These are phyloP conservation scores for Pseudobourletiella spinata DNA, from an alignment of 1,140 invertebrate species.

Conservation along the genomic window DNA sequence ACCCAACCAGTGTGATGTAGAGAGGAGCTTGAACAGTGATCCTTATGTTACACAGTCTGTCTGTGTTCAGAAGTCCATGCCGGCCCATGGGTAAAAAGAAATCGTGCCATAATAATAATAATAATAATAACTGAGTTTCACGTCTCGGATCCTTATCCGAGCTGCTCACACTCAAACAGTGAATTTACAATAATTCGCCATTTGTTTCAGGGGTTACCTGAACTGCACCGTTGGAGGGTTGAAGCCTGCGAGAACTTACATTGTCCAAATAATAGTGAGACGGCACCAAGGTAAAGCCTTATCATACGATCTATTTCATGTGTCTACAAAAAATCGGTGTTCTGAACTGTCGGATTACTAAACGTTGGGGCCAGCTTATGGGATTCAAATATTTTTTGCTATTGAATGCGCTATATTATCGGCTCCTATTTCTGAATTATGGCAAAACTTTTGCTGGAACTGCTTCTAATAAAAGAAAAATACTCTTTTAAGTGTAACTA, in stretches of 20 bases:
- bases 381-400: no score
- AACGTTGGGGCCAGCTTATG: no score
- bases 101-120: no score
- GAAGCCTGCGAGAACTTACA: constrained; percentile 41
- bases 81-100: constrained; percentile 33
- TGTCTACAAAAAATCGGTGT: constrained; percentile 38
- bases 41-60: constrained; percentile 39
- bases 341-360: neutral
- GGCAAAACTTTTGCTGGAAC: neutral
- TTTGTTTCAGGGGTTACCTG: no score
- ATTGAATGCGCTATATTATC: no score
- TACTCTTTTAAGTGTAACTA: neutral
- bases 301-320: constrained; percentile 44
- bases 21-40: constrained; percentile 40
- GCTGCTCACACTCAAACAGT: no score
- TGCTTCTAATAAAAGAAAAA: neutral
- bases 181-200: no score
- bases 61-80: constrained; percentile 39
- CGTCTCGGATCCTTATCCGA: no score
- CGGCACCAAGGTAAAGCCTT: constrained; percentile 43
- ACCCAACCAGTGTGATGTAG: constrained; percentile 44
- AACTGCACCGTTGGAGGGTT: no score
- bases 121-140: no score
- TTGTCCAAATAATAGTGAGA: constrained; percentile 44
- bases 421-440: neutral